These are phyloP conservation scores for Acestrorhynchus altus DNA, from an alignment of 2,797 vertebrate species.

Conservation along the genomic window DNA sequence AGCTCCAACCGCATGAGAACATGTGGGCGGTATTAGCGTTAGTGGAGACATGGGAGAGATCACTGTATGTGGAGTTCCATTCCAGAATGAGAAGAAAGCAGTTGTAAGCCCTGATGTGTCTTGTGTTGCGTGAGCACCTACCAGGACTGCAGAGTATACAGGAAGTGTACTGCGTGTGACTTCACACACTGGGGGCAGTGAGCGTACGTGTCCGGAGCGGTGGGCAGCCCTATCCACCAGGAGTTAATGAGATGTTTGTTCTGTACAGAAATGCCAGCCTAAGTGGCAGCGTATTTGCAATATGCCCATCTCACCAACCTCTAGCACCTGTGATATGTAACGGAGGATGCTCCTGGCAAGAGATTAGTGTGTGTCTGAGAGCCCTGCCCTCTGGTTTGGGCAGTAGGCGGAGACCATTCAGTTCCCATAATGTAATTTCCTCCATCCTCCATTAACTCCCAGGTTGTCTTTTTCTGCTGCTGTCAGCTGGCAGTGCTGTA, in stretches of 20 bases:
- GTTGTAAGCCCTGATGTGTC: background rate
- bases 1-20: conserved; percentile 39
- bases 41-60: conserved; percentile 13
- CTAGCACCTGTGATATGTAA: conserved; percentile 17
- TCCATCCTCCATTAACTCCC: conserved; percentile 55
- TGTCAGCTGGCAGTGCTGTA: conserved; percentile 2
- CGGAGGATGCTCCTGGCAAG: conserved; percentile 14
- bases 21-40: conserved; percentile 42
- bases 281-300: too few relatives aligned
- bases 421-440: conserved; percentile 61
- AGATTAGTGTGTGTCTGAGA: conserved; percentile 18
- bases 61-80: background rate
- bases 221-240: too few relatives aligned
- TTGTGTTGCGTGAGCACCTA: background rate
- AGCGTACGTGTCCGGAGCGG: too few relatives aligned
- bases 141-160: background rate
- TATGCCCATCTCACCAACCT: background rate
- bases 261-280: too few relatives aligned
- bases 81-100: background rate
- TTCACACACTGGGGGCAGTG: too few relatives aligned
- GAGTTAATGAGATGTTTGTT: too few relatives aligned
- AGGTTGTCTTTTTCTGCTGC: conserved; percentile 26
- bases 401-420: conserved; percentile 30
- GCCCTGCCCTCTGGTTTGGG: conserved; percentile 18
- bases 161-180: too few relatives aligned